Conservation (phyloP, 2,797 vertebrate species). For the Hemitrygon akajei region DNA sequence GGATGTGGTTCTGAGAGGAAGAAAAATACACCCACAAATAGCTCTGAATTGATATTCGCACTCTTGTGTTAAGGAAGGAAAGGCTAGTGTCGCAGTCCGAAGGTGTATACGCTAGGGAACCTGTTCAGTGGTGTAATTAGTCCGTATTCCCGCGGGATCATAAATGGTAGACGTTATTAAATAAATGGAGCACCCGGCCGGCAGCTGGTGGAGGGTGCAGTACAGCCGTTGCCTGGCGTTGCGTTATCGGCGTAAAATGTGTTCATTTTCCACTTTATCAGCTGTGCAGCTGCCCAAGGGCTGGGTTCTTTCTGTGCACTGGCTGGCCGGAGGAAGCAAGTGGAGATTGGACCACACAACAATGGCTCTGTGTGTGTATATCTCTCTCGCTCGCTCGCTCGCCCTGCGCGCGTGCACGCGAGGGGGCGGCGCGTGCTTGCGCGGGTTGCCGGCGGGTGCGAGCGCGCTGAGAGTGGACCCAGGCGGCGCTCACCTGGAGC, state of each 20-base stretch:
- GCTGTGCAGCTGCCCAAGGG: background rate
- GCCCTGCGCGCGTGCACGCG: background rate
- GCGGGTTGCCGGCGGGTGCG: background rate
- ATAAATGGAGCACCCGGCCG: background rate
- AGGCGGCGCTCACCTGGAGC: background rate
- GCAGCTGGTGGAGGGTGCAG: background rate
- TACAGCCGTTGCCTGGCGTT: background rate
- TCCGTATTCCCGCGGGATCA: background rate
- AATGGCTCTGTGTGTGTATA: background rate
- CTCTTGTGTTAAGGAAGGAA: background rate
- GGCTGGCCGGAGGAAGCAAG: background rate
- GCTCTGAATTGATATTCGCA: background rate
- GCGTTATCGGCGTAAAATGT: too few species aligned
- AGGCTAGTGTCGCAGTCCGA: background rate
- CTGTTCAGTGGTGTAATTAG: background rate
- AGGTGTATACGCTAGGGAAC: background rate
- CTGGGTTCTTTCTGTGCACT: constrained; percentile 24
- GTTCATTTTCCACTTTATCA: background rate
- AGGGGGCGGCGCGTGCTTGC: background rate
- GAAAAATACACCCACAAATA: background rate
- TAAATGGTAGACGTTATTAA: background rate
- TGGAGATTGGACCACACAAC: background rate
- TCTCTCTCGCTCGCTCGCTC: too few species aligned
- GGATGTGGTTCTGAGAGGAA: background rate
- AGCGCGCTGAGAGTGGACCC: background rate